phyloP scores from a whole-genome alignment of 2,113 vertebrate genomes.

The Anolis carolinensis region DNA sequence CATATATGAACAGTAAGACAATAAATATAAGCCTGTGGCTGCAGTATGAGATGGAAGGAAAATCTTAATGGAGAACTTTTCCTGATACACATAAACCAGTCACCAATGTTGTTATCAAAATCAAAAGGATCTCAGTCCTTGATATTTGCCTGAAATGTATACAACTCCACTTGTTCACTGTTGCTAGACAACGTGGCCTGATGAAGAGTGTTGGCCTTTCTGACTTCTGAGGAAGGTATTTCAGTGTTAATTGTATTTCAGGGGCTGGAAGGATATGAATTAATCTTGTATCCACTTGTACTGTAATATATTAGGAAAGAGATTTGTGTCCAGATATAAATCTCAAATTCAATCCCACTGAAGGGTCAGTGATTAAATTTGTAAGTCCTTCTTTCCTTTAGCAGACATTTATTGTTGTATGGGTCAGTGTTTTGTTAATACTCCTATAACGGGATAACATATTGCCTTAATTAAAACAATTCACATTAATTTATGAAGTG shows the following conservation, averaged over 20 bases:
- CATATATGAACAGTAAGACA: too few relatives aligned
- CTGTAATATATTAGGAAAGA: constrained; percentile 1
- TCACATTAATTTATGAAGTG: constrained; percentile 65
- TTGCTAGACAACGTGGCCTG: background rate
- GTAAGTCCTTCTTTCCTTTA: constrained; percentile 32
- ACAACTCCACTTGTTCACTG: background rate
- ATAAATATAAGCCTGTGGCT: background rate
- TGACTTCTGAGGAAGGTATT: background rate
- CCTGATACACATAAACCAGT: background rate
- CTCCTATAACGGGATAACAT: constrained; percentile 51
- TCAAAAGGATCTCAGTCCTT: too few relatives aligned
- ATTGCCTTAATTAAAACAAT: constrained; percentile 71
- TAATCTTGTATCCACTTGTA: constrained; percentile 27
- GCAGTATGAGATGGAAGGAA: background rate
- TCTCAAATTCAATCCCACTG: constrained; percentile 9
- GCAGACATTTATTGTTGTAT: constrained; percentile 47
- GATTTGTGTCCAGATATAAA: constrained; percentile 30
- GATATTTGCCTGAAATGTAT: background rate
- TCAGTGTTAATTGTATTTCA: constrained; percentile 8
- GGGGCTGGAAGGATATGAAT: background rate
- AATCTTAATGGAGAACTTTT: background rate
- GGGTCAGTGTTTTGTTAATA: constrained; percentile 50
- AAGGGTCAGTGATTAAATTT: constrained; percentile 4
- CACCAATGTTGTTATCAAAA: too few relatives aligned
- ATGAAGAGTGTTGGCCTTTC: background rate